Conservation (phyloP, 1,140 invertebrate genomes). For the Tigriopus japonicus region DNA sequence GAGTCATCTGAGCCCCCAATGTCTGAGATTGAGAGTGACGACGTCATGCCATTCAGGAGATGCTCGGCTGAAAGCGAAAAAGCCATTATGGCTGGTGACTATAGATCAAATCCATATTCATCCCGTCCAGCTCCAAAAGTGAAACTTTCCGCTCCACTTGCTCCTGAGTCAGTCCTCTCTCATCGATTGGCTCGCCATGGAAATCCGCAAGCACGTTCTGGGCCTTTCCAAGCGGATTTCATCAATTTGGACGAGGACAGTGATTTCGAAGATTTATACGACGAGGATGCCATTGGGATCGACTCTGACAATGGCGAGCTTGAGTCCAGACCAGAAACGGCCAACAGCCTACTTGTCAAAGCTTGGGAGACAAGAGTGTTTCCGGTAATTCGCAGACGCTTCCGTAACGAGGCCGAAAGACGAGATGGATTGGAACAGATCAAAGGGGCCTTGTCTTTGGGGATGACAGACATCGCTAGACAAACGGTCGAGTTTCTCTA, state of each 20-base stretch:
- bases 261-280: slow-evolving; percentile 24
- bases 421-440: slow-evolving; percentile 31
- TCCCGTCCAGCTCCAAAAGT: no score
- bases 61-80: no score
- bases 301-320: background rate
- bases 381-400: slow-evolving; percentile 27
- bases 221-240: background rate
- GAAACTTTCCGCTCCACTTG: background rate
- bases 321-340: background rate
- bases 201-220: background rate
- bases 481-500: slow-evolving; percentile 31
- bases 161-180: background rate
- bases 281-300: background rate
- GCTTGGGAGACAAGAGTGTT: slow-evolving; percentile 30
- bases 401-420: slow-evolving; percentile 29
- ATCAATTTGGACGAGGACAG: slow-evolving; percentile 22
- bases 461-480: slow-evolving; percentile 29
- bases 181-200: background rate
- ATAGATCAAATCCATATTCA: no score
- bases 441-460: slow-evolving; percentile 27
- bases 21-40: slow-evolving; percentile 18
- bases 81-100: no score
- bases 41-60: slow-evolving; percentile 12
- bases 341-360: slow-evolving; percentile 26
- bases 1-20: slow-evolving; percentile 19